phyloP scores from a whole-genome alignment of 2,888 invertebrate species.

The Keiferia lycopersicella region DNA sequence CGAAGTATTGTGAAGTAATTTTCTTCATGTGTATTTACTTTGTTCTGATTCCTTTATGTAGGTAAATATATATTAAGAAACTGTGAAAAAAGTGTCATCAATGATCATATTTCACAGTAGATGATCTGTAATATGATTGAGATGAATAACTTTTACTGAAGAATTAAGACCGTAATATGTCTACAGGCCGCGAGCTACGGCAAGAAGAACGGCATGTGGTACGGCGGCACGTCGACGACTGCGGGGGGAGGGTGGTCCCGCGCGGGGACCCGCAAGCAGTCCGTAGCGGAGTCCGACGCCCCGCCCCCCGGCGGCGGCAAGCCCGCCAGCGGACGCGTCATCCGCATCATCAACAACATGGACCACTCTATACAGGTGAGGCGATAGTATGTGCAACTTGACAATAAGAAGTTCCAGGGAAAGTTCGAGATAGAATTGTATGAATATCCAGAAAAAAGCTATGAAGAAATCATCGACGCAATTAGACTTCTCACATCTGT shows the following conservation, averaged over 20 bases:
- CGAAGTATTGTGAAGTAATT: not conserved
- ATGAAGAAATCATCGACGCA: too few relatives aligned
- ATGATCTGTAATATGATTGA: too few relatives aligned
- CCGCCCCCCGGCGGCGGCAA: slow-evolving; percentile 87
- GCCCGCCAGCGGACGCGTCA: slow-evolving; percentile 91
- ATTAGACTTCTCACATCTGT: too few relatives aligned
- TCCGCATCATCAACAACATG: slow-evolving; percentile 96
- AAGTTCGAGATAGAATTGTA: too few relatives aligned
- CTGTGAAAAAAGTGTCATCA: too few relatives aligned
- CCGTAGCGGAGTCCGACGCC: slow-evolving; percentile 90
- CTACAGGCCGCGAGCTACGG: slow-evolving; percentile 92
- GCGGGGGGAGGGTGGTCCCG: slow-evolving; percentile 81
- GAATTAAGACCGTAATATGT: not conserved
- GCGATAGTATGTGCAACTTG: slow-evolving; percentile 32
- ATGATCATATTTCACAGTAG: too few relatives aligned
- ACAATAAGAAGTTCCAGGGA: too few relatives aligned
- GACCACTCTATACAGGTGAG: slow-evolving; percentile 94
- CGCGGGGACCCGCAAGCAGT: slow-evolving; percentile 89
- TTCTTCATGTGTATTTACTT: not conserved
- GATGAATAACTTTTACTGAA: too few relatives aligned
- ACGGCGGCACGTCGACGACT: slow-evolving; percentile 81
- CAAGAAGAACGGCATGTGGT: slow-evolving; percentile 95
- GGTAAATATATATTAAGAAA: too few relatives aligned
- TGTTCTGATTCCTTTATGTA: not conserved
- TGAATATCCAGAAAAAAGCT: too few relatives aligned